These are phyloP conservation scores for Actinostola sp. DNA, from an alignment of 92 coral and sea anemone species.

Conservation along the genomic window DNA sequence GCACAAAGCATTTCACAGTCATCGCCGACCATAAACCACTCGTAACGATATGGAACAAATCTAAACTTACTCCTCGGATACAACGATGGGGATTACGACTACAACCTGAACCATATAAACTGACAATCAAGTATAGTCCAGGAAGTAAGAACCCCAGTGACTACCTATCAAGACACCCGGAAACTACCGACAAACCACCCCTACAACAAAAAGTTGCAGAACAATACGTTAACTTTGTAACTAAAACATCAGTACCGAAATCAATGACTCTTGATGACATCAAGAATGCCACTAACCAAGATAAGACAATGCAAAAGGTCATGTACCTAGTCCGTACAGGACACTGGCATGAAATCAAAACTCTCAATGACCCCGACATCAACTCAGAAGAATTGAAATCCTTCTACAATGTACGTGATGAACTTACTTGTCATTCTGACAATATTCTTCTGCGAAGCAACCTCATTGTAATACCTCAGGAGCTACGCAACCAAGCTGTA, in stretches of 20 bases:
- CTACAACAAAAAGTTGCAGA: conserved; percentile 43
- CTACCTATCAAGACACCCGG: conserved; percentile 45
- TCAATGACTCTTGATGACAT: conserved; percentile 65
- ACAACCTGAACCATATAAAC: conserved; percentile 26
- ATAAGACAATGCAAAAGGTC: conserved; percentile 17
- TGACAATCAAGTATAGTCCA: conserved; percentile 52
- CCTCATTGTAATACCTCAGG: conserved; percentile 42
- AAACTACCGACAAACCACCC: conserved; percentile 2
- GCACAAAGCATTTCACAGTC: conserved; percentile 40
- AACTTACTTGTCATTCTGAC: conserved; percentile 40
- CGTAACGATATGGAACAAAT: conserved; percentile 21
- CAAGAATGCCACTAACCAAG: conserved; percentile 47
- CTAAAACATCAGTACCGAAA: conserved; percentile 40
- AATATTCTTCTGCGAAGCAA: conserved; percentile 35
- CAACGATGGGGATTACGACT: conserved; percentile 15
- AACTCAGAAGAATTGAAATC: conserved; percentile 13
- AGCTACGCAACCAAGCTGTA: conserved; percentile 36
- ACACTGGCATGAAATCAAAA: conserved; percentile 11
- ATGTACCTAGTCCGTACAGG: neutral
- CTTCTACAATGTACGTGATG: conserved; percentile 7
- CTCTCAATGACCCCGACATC: neutral
- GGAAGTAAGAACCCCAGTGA: conserved; percentile 56
- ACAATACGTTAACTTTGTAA: conserved; percentile 42
- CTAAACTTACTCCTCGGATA: conserved; percentile 5
- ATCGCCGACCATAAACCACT: conserved; percentile 60